These are phyloP conservation scores for Antheraea mylitta DNA, from an alignment of 1,140 invertebrate species.

Conservation along the genomic window DNA sequence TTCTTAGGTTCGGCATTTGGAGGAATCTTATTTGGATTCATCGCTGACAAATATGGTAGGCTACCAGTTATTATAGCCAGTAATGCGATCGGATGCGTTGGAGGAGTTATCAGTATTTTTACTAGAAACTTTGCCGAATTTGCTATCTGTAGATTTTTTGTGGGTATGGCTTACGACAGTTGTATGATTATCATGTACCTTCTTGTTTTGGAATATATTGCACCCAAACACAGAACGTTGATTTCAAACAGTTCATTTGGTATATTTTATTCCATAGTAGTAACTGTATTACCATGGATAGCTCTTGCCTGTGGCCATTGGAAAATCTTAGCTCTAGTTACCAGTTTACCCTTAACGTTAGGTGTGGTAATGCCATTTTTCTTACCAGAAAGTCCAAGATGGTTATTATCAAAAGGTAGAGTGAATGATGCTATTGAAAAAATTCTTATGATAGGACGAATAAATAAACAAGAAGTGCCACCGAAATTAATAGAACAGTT, in stretches of 20 bases:
- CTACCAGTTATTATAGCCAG: slow-evolving; percentile 82
- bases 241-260: slow-evolving; percentile 81
- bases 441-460: slow-evolving; percentile 53
- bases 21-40: slow-evolving; percentile 83
- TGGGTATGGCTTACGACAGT: slow-evolving; percentile 87
- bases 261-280: slow-evolving; percentile 82
- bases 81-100: slow-evolving; percentile 81
- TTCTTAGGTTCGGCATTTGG: slow-evolving; percentile 85
- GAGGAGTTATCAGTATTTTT: slow-evolving; percentile 82
- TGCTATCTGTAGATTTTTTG: slow-evolving; percentile 80
- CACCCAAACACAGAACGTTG: slow-evolving; percentile 80
- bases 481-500: slow-evolving; percentile 58
- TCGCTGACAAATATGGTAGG: slow-evolving; percentile 83
- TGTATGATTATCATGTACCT: slow-evolving; percentile 86
- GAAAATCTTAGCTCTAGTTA: slow-evolving; percentile 83
- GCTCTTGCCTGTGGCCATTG: slow-evolving; percentile 85
- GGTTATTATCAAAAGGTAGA: slow-evolving; percentile 83
- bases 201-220: slow-evolving; percentile 83
- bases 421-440: slow-evolving; percentile 83
- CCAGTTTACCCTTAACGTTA: slow-evolving; percentile 65
- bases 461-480: slow-evolving; percentile 59
- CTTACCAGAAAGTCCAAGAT: slow-evolving; percentile 87
- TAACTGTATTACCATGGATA: slow-evolving; percentile 81
- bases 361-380: slow-evolving; percentile 76
- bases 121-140: slow-evolving; percentile 81